Conservation (phyloP, 2,888 invertebrate species). For the Phengaris arion region DNA sequence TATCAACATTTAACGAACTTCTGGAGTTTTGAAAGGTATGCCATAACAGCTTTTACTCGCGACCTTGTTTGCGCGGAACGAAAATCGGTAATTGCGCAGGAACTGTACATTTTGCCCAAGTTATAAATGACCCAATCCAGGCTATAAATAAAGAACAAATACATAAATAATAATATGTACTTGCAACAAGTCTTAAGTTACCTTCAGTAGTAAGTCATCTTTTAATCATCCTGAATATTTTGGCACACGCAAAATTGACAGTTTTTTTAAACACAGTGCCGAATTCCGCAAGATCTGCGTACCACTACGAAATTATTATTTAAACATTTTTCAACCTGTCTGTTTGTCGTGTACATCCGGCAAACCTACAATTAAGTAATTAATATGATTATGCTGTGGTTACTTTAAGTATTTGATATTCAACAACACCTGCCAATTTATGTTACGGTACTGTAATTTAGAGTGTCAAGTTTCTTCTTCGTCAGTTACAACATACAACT, state of each 20-base stretch:
- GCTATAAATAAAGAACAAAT: no score
- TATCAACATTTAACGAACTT: conserved; percentile 36
- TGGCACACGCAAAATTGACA: not conserved
- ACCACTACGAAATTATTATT: not conserved
- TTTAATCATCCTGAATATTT: not conserved
- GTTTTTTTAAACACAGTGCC: not conserved
- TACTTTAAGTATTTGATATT: conserved; percentile 24
- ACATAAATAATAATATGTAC: no score
- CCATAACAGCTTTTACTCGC: conserved; percentile 25
- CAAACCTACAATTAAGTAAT: conserved; percentile 24
- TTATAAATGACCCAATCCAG: no score
- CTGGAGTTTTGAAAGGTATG: conserved; percentile 32
- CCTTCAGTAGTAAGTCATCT: no score
- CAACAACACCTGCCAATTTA: conserved; percentile 26
- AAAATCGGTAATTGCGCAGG: not conserved
- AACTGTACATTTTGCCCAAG: not conserved
- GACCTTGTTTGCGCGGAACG: not conserved
- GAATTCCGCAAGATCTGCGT: not conserved
- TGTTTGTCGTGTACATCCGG: conserved; percentile 11
- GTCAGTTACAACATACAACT: not conserved
- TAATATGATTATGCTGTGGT: conserved; percentile 22
- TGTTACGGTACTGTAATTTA: conserved; percentile 16
- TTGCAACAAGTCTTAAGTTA: no score
- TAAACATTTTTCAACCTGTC: conserved; percentile 9
- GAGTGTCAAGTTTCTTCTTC: not conserved